Percentiles rank a stretch among this genome's conserved stretches.
These are phyloP conservation scores for Whitmania pigra DNA, from an alignment of 1,140 invertebrate species.

Conservation along the genomic window DNA sequence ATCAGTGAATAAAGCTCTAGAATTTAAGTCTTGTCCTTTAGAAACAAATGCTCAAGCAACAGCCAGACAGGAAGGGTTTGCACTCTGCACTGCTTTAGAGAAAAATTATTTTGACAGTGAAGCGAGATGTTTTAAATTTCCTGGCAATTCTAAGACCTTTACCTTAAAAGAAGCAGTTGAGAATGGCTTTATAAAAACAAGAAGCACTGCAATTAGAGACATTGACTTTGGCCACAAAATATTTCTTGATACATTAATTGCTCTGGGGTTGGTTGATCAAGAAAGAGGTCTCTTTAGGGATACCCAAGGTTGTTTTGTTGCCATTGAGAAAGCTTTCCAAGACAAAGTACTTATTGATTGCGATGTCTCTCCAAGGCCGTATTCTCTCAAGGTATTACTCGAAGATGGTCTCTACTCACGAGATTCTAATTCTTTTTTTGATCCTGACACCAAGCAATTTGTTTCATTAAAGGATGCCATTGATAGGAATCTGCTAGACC, in stretches of 20 bases:
- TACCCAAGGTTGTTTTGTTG: constrained; percentile 51
- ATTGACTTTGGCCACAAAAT: not conserved
- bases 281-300: constrained; percentile 64
- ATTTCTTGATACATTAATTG: not conserved
- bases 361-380: not conserved
- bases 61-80: constrained; percentile 59
- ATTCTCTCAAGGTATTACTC: not conserved
- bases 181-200: constrained; percentile 7
- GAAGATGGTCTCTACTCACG: constrained; percentile 12
- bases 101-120: constrained; percentile 52
- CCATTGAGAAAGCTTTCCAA: constrained; percentile 67
- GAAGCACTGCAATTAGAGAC: not conserved
- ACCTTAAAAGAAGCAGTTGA: constrained; percentile 60
- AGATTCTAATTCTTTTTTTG: constrained; percentile 32
- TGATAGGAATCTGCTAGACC: constrained; percentile 3
- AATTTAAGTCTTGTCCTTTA: constrained; percentile 50
- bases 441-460: constrained; percentile 28
- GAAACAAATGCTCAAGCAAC: not conserved
- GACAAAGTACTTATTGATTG: not conserved
- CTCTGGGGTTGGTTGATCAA: constrained; percentile 55
- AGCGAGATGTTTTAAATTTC: constrained; percentile 37
- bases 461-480: constrained; percentile 20
- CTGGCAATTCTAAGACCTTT: constrained; percentile 55
- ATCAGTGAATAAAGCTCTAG: constrained; percentile 64
- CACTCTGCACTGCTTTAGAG: constrained; percentile 60